Evolutionary conservation across 2,113 vertebrate species (phyloP).

Genomic region (Istiophorus platypterus): DNA sequence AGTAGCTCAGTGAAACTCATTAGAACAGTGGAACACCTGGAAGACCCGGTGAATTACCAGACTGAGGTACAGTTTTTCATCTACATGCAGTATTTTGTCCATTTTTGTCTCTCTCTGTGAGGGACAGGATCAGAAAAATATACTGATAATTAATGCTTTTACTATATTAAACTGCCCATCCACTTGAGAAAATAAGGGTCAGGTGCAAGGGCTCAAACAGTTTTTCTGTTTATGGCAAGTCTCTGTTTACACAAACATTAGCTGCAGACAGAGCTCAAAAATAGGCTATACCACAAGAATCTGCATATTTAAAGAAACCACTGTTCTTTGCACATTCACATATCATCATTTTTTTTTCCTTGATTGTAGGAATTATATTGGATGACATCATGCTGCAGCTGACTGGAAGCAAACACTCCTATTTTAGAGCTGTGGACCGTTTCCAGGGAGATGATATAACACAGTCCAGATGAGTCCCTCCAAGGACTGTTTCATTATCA

Average conservation of each 20-base stretch:
- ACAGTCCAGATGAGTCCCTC: conserved; percentile 79
- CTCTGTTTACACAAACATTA: conserved; percentile 63
- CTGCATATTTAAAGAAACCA: conserved; percentile 68
- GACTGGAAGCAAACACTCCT: conserved; percentile 76
- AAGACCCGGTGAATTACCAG: conserved; percentile 48
- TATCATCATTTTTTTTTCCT: conserved; percentile 72
- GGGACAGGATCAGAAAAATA: neutral
- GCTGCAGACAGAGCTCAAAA: conserved; percentile 58
- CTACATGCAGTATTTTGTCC: neutral
- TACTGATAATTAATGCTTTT: neutral
- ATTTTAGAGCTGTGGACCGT: conserved; percentile 75
- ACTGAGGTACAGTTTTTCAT: conserved; percentile 10
- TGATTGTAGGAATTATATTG: conserved; percentile 78
- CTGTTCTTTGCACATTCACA: conserved; percentile 68
- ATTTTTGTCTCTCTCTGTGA: neutral
- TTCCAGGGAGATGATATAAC: conserved; percentile 82
- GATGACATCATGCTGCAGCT: conserved; percentile 83
- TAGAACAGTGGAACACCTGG: conserved; percentile 70
- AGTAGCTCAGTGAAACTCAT: conserved; percentile 71
- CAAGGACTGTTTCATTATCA: conserved; percentile 82
- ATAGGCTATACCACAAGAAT: conserved; percentile 71
- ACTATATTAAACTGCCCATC: neutral
- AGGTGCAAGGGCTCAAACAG: conserved; percentile 57
- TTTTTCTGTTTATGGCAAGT: conserved; percentile 56
- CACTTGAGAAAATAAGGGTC: conserved; percentile 42